These are phyloP conservation scores for Passerina amoena DNA, from an alignment of 2,113 vertebrate genomes.

Conservation along the genomic window DNA sequence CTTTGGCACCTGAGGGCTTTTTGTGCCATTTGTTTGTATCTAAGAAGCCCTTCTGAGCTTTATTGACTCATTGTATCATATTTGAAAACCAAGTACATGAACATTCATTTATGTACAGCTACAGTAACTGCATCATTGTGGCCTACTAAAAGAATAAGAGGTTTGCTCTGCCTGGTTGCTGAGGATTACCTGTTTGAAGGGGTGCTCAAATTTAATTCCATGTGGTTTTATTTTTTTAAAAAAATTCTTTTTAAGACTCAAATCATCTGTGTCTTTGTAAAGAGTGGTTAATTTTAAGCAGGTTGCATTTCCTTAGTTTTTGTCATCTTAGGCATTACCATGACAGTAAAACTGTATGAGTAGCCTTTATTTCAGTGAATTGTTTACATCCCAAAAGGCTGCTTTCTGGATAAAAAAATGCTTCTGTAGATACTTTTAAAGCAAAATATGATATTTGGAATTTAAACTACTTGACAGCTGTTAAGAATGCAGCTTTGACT, in stretches of 20 bases:
- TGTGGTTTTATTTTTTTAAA: not conserved
- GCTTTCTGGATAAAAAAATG: not conserved
- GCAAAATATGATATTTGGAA: not conserved
- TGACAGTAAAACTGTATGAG: not conserved
- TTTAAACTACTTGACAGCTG: not conserved
- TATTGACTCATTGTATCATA: not conserved
- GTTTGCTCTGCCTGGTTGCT: not conserved
- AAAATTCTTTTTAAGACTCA: not conserved
- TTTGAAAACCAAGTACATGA: not conserved
- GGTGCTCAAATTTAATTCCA: not conserved
- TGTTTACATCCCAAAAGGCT: not conserved
- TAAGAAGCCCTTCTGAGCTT: not conserved
- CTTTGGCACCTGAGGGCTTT: not conserved
- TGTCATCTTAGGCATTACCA: not conserved
- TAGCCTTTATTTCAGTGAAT: not conserved
- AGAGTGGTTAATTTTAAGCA: not conserved
- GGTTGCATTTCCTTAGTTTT: not conserved
- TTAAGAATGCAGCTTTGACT: not conserved
- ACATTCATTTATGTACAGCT: not conserved
- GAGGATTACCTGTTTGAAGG: not conserved
- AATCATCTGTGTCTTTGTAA: not conserved
- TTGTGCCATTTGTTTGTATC: not conserved
- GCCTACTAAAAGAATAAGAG: not conserved
- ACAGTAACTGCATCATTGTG: not conserved
- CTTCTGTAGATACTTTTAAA: not conserved